Conservation (phyloP, 2,888 invertebrate species). For the Trachelus troglodyta region DNA sequence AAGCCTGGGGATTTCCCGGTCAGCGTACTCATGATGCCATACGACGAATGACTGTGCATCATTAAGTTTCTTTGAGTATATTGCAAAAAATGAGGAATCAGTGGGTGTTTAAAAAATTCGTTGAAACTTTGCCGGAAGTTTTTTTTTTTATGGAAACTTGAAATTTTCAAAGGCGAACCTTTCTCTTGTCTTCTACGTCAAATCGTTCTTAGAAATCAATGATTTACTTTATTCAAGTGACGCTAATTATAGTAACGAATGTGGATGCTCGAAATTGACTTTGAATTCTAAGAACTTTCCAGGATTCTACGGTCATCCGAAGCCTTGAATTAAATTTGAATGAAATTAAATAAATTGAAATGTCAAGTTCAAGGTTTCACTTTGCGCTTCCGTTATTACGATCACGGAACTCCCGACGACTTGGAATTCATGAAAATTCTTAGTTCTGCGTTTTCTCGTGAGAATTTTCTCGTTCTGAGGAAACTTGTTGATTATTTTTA, state of each 20-base stretch:
- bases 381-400: not conserved
- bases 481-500: not conserved
- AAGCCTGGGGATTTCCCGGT: not conserved
- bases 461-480: not conserved
- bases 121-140: not conserved
- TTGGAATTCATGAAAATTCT: not conserved
- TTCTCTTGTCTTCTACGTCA: not conserved
- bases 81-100: not conserved
- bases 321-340: not conserved
- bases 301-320: not conserved
- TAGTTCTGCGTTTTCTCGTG: not conserved
- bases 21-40: not conserved
- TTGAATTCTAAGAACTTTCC: no score
- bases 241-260: not conserved
- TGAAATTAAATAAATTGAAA: not conserved
- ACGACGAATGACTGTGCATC: not conserved
- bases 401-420: not conserved
- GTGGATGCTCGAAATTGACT: no score
- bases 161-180: not conserved
- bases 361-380: not conserved
- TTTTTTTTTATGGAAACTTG: not conserved
- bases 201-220: not conserved
- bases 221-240: no score
- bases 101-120: not conserved
- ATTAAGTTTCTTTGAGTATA: not conserved